These are phyloP conservation scores for Ophion obscuratus DNA, from an alignment of 2,888 invertebrate species.

Conservation along the genomic window DNA sequence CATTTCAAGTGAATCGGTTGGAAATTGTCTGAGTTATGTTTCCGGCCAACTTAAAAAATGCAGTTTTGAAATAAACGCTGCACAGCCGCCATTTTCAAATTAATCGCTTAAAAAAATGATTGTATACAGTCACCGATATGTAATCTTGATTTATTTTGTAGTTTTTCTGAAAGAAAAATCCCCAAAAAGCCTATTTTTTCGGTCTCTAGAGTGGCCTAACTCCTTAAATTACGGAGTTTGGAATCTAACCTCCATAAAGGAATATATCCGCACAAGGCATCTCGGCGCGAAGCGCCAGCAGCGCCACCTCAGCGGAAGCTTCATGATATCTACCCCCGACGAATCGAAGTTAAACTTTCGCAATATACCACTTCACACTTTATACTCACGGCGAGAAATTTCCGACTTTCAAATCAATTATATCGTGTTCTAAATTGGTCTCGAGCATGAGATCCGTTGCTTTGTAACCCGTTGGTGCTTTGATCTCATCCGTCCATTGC, in stretches of 20 bases:
- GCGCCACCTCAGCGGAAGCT: background rate
- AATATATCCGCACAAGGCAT: background rate
- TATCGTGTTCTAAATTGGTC: slow-evolving; percentile 89
- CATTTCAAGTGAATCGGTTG: no score
- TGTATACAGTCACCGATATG: no score
- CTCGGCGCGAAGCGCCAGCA: background rate
- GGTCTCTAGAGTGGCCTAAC: no score
- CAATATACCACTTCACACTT: background rate
- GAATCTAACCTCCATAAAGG: background rate
- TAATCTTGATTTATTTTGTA: no score
- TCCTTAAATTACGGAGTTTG: no score
- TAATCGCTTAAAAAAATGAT: no score
- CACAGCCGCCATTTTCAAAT: no score
- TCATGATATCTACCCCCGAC: background rate
- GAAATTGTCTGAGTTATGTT: no score
- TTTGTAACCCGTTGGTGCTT: slow-evolving; percentile 82
- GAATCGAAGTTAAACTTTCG: background rate
- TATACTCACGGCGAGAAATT: slow-evolving; percentile 92
- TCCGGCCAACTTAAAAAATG: no score
- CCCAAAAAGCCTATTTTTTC: no score
- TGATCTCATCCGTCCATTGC: slow-evolving; percentile 79
- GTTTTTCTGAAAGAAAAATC: no score
- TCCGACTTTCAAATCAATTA: slow-evolving; percentile 93
- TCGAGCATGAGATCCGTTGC: slow-evolving; percentile 91
- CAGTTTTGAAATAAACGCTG: no score